Percentiles rank a stretch among this genome's conserved stretches.
phyloP scores from a whole-genome alignment of 2,888 invertebrate species.

The Adelognathus sp. region DNA sequence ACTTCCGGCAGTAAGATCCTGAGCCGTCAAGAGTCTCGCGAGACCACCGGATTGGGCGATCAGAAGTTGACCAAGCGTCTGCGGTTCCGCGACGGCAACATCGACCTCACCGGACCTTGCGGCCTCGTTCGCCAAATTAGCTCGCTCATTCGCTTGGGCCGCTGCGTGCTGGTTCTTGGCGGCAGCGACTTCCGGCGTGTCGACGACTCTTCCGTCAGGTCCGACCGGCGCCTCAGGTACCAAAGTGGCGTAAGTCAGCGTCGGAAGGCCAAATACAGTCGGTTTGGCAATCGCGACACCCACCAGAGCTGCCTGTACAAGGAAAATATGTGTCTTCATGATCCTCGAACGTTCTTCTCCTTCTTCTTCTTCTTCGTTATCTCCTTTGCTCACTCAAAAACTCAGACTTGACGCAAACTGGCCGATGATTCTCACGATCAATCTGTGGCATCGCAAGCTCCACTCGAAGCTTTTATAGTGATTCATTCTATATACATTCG shows the following conservation, averaged over 20 bases:
- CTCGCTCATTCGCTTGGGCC: slow-evolving; percentile 55
- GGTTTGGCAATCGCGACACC: slow-evolving; percentile 42
- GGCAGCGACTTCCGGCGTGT: slow-evolving; percentile 69
- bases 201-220: slow-evolving; percentile 68
- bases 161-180: slow-evolving; percentile 70
- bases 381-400: background rate
- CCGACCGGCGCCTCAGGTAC: slow-evolving; percentile 64
- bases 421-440: slow-evolving; percentile 29
- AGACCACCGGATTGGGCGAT: slow-evolving; percentile 29
- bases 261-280: slow-evolving; percentile 33
- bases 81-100: slow-evolving; percentile 13
- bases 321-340: slow-evolving; percentile 31
- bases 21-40: slow-evolving; percentile 19
- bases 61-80: slow-evolving; percentile 20
- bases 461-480: slow-evolving; percentile 42
- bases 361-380: background rate
- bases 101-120: slow-evolving; percentile 63
- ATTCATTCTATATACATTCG: slow-evolving; percentile 1
- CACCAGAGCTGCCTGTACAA: slow-evolving; percentile 29
- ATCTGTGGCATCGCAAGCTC: slow-evolving; percentile 32
- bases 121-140: slow-evolving; percentile 66
- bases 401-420: background rate
- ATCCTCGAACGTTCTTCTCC: background rate
- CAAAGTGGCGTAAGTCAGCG: slow-evolving; percentile 45
- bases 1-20: slow-evolving; percentile 20